Evolutionary conservation across 1,140 invertebrate genomes (phyloP), one percentile per base, ranked within the genome.

Genomic region (Phthorimaea operculella): DNA sequence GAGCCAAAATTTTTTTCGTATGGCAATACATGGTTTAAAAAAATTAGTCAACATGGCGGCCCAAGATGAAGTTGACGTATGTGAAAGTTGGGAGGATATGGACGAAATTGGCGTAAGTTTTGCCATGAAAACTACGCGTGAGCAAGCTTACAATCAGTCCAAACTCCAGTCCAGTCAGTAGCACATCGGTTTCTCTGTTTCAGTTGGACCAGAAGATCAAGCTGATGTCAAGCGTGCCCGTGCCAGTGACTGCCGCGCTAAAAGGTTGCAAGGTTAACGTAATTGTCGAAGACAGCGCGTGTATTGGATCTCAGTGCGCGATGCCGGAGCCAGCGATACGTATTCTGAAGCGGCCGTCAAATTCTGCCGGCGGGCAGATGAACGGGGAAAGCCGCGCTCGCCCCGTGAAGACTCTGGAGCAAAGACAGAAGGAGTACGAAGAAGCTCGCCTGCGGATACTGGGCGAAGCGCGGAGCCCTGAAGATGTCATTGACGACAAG

Each of bases 391-490:
- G 64, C 52, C 72, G 81, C 48, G 72, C 79, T 18, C 90, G 93
- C 70, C 94, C 93, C 36, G 90, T 93, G 42, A 95, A 95, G 83
- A 94, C 93, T 48, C 83, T 96, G 9, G 91, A 95, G 86, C 94
- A 94, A 87, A 87, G 94, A 68, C 93, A 95, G 81, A 92, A 93
- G 68, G 94, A 95, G 74, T 96, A 96, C 80, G 94, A 94, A 1
- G 90, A 95, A 79, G 94, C 94, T 17, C 88, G 94, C 54, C 87
- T 93, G 54, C 87, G 94, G 65, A 96, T 96, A 72, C 80, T 96
- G 60, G 94, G 94, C 11, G 91, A 93, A 78, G 92, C 93, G 51
- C 87, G 89, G 62, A 92, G 92, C 78, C 90, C 91, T 3, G 92
- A 94, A 69, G 92, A 94, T 65, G 76, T 88, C 75, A 74, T 79